A percentile compares a stretch with the other conserved stretches of the same genome.
Conservation (phyloP, 2,113 vertebrate genomes). For the Jacana jacana region DNA sequence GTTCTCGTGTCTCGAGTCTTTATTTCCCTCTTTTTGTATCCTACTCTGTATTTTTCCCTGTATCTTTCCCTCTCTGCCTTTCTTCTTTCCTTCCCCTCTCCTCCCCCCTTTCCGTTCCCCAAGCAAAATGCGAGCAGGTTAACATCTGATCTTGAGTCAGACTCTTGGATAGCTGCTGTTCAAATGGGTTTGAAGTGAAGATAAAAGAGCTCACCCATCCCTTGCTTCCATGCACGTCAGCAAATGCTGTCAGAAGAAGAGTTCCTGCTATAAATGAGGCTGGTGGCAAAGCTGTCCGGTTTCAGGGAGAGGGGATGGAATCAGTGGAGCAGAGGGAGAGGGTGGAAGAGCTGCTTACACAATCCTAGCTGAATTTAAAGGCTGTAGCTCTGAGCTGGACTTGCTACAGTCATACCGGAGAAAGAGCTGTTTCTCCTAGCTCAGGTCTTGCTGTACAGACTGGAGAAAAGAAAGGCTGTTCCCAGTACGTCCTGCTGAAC, state of each 20-base stretch:
- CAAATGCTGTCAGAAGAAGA: constrained; percentile 11
- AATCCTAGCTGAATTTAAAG: constrained; percentile 1
- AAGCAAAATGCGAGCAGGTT: neutral
- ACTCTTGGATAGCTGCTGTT: neutral
- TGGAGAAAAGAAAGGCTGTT: neutral
- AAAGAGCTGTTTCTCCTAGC: neutral
- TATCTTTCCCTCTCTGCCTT: neutral
- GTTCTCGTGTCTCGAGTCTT: neutral
- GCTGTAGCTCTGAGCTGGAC: neutral
- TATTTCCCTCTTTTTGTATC: neutral
- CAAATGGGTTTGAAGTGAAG: constrained; percentile 19
- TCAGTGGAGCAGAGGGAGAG: neutral
- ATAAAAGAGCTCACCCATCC: constrained; percentile 63
- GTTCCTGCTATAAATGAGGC: neutral
- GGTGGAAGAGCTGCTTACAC: neutral
- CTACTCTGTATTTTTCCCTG: neutral
- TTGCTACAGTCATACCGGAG: neutral
- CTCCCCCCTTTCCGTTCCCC: neutral
- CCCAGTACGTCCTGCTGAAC: neutral
- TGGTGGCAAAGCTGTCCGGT: constrained; percentile 14
- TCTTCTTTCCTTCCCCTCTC: neutral
- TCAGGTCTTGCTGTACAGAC: neutral
- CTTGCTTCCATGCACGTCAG: constrained; percentile 44
- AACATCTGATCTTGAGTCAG: neutral
- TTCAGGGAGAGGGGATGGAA: neutral